Base-by-base conservation (phyloP, 2,888 invertebrate genomes). In the Palloptera scutellata region DNA sequence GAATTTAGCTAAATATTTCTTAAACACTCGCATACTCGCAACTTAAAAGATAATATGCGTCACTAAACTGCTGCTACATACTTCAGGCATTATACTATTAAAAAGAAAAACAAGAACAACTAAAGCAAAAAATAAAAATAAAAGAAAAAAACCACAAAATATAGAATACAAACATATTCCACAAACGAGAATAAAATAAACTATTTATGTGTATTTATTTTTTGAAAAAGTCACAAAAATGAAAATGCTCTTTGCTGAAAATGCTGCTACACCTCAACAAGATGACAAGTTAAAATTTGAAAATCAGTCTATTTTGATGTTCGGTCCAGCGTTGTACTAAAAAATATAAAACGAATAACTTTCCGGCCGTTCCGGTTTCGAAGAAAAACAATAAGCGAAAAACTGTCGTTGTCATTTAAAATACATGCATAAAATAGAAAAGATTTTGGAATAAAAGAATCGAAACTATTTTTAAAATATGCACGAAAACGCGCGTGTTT, bases 221-320 rank as follows among this genome's bases (percentile, higher is more conserved):
- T n/a, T 48, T 48, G 12, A 30, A 30, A 30, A 30, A 30, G 30
- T 30, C 30, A 30, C 30, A 30, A 30, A 30, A 30, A 30, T 43
- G 48, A 48, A 48, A 48, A 48, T n/a, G 15, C 13, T 48, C 15
- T 48, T 48, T 15, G 2, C 48, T 48, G 15, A 30, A 30, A 30
- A 30, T 30, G 2, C 30, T 30, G 30, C 30, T 30, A 30, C 30
- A 30, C 30, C 30, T 30, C n/a, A n/a, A 30, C 30, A 30, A 30
- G 30, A 30, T 30, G 30, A 30, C 2, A 30, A 30, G 30, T 30
- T 30, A 30, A 30, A 30, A 30, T 30, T 30, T 30, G 62, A 62
- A 69, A 68, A 73, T 76, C 79, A 83, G 83, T 83, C 79, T 82
- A 82, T 78, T 81, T 80, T 78, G 77, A 83, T 80, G 78, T 79